Conservation (phyloP, 2,113 vertebrate species). For the Ciconia boyciana region DNA sequence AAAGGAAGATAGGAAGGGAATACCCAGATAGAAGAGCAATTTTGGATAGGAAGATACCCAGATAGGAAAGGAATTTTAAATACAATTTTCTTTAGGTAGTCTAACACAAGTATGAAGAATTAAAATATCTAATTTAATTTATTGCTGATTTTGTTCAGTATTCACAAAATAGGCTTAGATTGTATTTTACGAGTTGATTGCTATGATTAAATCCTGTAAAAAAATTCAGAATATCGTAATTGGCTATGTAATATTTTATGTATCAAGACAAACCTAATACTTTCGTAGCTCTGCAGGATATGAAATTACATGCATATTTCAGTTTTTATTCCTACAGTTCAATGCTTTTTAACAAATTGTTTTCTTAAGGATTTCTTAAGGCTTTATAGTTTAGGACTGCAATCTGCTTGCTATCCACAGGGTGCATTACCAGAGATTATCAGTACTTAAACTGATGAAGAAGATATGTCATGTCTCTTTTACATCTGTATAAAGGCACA, state of each 20-base stretch:
- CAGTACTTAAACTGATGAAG: constrained; percentile 49
- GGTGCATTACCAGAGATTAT: constrained; percentile 60
- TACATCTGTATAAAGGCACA: constrained; percentile 2
- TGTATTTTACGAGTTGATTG: not conserved
- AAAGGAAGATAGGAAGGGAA: not conserved
- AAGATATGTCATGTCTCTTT: constrained; percentile 2
- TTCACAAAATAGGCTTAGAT: constrained; percentile 2
- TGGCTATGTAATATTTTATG: not conserved
- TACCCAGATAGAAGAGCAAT: not conserved
- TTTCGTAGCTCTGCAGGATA: not conserved
- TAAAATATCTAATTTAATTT: constrained; percentile 38
- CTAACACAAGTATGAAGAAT: not conserved
- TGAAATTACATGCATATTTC: constrained; percentile 25
- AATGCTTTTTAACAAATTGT: constrained; percentile 53
- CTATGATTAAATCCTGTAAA: constrained; percentile 5
- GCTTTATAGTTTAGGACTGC: constrained; percentile 49
- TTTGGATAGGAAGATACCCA: not conserved
- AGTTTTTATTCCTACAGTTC: constrained; percentile 27
- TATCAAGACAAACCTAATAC: not conserved
- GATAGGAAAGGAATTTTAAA: not conserved
- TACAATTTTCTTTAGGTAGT: constrained; percentile 2
- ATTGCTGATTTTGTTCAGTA: constrained; percentile 38
- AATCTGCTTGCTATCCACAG: constrained; percentile 39
- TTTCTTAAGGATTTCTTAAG: constrained; percentile 54
- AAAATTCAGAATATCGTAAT: not conserved